phyloP scores from a whole-genome alignment of 1,140 invertebrate species.

The Acromyrmex heyeri region DNA sequence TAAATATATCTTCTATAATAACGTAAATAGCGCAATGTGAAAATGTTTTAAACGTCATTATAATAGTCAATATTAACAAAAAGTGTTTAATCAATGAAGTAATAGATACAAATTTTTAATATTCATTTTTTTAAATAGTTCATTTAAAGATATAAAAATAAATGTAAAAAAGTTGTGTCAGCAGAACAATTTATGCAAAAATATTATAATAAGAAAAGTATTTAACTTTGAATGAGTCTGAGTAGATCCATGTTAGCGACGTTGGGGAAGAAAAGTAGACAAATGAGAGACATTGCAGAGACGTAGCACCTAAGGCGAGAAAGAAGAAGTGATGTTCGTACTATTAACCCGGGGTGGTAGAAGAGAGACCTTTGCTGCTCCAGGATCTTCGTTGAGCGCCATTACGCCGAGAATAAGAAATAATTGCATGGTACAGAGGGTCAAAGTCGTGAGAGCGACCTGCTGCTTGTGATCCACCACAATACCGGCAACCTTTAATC shows the following conservation, averaged over 20 bases:
- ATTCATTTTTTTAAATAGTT: neutral
- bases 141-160: neutral
- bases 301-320: constrained; percentile 21
- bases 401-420: constrained; percentile 63
- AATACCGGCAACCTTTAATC: constrained; percentile 57
- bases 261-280: neutral
- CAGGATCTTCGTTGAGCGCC: constrained; percentile 42
- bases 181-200: neutral
- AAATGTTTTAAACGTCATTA: neutral
- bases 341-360: constrained; percentile 1
- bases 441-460: constrained; percentile 66
- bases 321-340: constrained; percentile 51
- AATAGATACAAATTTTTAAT: no score
- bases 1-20: neutral
- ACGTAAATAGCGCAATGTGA: neutral
- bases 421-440: constrained; percentile 67
- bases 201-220: neutral
- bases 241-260: constrained; percentile 16
- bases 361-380: constrained; percentile 33
- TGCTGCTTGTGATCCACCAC: constrained; percentile 49
- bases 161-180: neutral
- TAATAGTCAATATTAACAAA: neutral
- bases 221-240: neutral
- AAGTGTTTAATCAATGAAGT: neutral
- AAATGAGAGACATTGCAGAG: constrained; percentile 34